A percentile compares a stretch with the other conserved stretches of the same genome.
Evolutionary conservation across 2,888 invertebrate genomes (phyloP).

Genomic region (Meiosimyza platycephala): DNA sequence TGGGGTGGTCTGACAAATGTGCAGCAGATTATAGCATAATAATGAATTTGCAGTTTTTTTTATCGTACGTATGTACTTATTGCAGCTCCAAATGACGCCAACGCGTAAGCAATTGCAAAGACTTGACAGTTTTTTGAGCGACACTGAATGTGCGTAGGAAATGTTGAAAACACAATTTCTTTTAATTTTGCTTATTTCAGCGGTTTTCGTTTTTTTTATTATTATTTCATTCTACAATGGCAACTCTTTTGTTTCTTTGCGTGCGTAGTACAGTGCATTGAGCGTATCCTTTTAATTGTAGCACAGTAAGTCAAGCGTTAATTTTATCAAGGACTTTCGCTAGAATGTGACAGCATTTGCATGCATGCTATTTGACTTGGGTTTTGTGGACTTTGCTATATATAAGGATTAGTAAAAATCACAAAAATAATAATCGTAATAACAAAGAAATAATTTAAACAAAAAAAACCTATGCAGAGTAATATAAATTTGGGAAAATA

Average conservation of each 20-base stretch:
- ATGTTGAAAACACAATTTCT: constrained; percentile 3
- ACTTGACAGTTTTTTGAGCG: neutral
- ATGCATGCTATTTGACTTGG: no score
- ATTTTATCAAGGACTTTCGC: no score
- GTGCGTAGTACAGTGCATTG: no score
- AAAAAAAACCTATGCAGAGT: no score
- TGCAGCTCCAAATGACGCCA: constrained; percentile 12
- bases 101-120: constrained; percentile 8
- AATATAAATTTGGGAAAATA: no score
- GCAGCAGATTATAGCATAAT: constrained; percentile 31
- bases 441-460: no score
- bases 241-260: neutral
- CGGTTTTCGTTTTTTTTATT: neutral
- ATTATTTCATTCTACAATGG: neutral
- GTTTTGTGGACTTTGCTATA: no score
- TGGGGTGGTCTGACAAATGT: neutral
- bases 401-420: no score
- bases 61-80: constrained; percentile 9
- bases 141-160: constrained; percentile 15
- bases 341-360: no score
- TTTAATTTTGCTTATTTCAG: constrained; percentile 11
- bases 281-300: no score
- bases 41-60: constrained; percentile 26
- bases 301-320: no score
- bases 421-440: no score